Evolutionary conservation across 1,140 invertebrate species (phyloP).

Genomic region (Plutomurus gul): DNA sequence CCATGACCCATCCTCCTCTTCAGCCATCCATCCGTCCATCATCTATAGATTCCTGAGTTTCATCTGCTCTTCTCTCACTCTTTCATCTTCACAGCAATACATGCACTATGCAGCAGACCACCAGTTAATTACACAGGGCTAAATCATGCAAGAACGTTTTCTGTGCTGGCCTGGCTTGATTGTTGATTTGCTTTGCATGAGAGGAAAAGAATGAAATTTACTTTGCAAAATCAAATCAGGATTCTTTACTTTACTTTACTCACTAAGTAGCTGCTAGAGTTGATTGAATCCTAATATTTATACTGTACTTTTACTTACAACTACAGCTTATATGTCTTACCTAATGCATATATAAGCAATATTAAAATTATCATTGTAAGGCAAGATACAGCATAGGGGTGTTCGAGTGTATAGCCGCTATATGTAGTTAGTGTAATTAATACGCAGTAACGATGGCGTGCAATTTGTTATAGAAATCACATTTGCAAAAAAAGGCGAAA

Average conservation of each 20-base stretch:
- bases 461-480: too few species aligned
- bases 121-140: constrained; percentile 20
- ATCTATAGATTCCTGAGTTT: too few species aligned
- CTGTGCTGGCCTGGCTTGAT: too few species aligned
- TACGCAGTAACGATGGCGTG: too few species aligned
- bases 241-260: neutral
- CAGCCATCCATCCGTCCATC: neutral
- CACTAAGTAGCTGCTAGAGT: neutral
- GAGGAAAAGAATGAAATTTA: neutral
- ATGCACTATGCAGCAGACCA: too few species aligned
- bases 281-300: neutral
- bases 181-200: neutral
- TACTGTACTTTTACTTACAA: too few species aligned
- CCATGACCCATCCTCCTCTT: neutral
- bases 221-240: neutral
- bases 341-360: neutral
- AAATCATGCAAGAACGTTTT: constrained; percentile 14
- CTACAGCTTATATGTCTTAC: neutral
- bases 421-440: too few species aligned
- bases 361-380: neutral
- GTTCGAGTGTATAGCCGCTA: too few species aligned
- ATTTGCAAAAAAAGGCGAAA: too few species aligned
- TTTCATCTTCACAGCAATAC: too few species aligned
- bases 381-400: neutral
- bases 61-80: too few species aligned